A percentile compares a stretch with the other conserved stretches of the same genome.
phyloP scores from a whole-genome alignment of 2,113 vertebrate genomes.

The Gasterosteus aculeatus region DNA sequence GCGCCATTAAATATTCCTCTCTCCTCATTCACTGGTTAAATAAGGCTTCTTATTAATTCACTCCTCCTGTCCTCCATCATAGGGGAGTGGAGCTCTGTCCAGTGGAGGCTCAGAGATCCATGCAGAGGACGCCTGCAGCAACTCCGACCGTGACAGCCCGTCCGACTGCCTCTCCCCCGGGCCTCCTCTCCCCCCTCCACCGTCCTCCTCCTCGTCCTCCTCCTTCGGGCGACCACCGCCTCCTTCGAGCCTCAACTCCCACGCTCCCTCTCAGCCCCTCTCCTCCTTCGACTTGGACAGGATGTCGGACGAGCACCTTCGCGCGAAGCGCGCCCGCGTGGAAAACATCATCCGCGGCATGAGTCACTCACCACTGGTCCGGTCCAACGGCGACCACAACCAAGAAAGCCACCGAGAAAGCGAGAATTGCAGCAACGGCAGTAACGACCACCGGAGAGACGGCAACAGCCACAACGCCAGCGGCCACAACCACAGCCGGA shows the following conservation, averaged over 20 bases:
- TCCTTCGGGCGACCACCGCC: conserved; percentile 84
- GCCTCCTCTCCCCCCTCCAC: conserved; percentile 77
- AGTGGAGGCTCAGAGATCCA: conserved; percentile 97
- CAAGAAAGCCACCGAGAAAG: conserved; percentile 48
- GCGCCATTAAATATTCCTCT: not conserved
- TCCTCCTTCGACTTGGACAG: conserved; percentile 96
- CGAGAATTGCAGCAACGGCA: conserved; percentile 41
- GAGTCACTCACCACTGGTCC: conserved; percentile 97
- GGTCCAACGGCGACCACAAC: conserved; percentile 75
- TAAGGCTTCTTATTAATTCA: not conserved
- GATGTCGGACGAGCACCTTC: conserved; percentile 96
- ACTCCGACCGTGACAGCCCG: conserved; percentile 92
- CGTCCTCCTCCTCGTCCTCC: conserved; percentile 41
- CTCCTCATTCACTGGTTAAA: not conserved
- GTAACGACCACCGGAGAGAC: conserved; percentile 57
- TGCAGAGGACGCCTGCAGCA: conserved; percentile 97
- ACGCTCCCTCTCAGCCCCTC: conserved; percentile 79
- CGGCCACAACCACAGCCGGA: conserved; percentile 53
- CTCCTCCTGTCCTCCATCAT: conserved; percentile 20
- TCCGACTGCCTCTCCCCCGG: conserved; percentile 96
- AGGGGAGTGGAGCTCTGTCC: conserved; percentile 91
- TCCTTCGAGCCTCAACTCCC: conserved; percentile 75
- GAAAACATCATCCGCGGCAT: conserved; percentile 99
- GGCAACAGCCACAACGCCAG: conserved; percentile 31
- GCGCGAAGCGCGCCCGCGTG: conserved; percentile 96